Evolutionary conservation across 2,113 vertebrate genomes (phyloP).

Genomic region (Zosterops lateralis): DNA sequence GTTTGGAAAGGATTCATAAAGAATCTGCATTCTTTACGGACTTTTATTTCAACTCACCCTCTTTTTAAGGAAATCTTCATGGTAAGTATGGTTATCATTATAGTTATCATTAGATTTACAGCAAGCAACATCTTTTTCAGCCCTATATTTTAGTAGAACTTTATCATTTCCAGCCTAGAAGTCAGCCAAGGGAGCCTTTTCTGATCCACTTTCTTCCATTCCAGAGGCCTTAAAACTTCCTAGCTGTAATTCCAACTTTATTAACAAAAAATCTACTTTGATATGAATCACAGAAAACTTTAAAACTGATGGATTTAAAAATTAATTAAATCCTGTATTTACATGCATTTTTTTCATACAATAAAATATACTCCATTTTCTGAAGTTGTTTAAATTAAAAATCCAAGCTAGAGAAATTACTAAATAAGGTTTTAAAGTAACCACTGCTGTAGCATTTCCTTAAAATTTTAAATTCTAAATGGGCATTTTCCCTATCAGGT

Average conservation of each 20-base stretch:
- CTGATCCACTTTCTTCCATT: neutral
- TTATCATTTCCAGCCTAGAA: neutral
- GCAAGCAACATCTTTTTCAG: neutral
- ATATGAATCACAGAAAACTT: neutral
- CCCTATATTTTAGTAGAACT: neutral
- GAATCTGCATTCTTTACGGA: neutral
- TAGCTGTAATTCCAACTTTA: neutral
- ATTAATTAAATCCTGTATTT: neutral
- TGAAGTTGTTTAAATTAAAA: neutral
- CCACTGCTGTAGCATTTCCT: neutral
- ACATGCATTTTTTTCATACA: neutral
- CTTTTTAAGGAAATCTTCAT: neutral
- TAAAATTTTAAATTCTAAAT: neutral
- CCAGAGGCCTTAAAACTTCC: neutral
- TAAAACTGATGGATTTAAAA: neutral
- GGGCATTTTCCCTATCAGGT: neutral
- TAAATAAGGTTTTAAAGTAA: neutral
- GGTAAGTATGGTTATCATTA: neutral
- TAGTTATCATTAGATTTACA: neutral
- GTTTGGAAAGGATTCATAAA: conserved; percentile 16
- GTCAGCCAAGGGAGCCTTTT: neutral
- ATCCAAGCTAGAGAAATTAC: neutral
- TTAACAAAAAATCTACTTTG: neutral
- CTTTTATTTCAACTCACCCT: neutral
- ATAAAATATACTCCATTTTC: neutral